phyloP scores from a whole-genome alignment of 1,140 invertebrate species.

The Rhagoletis pomonella region DNA sequence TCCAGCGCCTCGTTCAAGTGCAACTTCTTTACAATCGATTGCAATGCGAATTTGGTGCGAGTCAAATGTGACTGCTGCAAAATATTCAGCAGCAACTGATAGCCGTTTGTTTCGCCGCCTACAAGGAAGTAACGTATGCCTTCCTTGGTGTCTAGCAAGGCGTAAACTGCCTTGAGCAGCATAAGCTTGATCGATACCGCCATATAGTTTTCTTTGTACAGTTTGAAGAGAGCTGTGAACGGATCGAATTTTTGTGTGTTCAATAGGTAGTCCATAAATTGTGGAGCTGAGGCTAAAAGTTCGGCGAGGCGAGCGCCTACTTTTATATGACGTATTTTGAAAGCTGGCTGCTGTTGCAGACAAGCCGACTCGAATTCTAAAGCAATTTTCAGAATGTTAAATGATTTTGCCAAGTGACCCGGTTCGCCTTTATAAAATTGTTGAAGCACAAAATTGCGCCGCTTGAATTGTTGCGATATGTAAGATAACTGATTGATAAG shows the following conservation, averaged over 20 bases:
- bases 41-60: constrained; percentile 85
- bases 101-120: constrained; percentile 78
- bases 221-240: constrained; percentile 79
- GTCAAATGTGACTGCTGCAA: constrained; percentile 84
- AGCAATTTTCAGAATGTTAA: constrained; percentile 79
- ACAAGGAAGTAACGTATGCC: constrained; percentile 84
- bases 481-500: constrained; percentile 71
- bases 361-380: constrained; percentile 89
- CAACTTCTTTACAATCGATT: constrained; percentile 88
- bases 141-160: constrained; percentile 81
- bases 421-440: constrained; percentile 64
- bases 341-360: constrained; percentile 87
- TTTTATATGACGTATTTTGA: constrained; percentile 95
- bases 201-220: constrained; percentile 91
- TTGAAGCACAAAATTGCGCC: constrained; percentile 66
- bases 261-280: constrained; percentile 82
- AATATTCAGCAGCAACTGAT: constrained; percentile 84
- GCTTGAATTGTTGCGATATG: constrained; percentile 64
- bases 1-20: constrained; percentile 87
- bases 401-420: constrained; percentile 63
- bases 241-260: constrained; percentile 82
- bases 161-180: constrained; percentile 87
- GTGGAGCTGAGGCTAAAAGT: constrained; percentile 79
- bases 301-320: constrained; percentile 90
- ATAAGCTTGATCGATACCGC: constrained; percentile 92